Conservation (phyloP, 2,888 invertebrate species). For the Kryphioiulus occultus region DNA sequence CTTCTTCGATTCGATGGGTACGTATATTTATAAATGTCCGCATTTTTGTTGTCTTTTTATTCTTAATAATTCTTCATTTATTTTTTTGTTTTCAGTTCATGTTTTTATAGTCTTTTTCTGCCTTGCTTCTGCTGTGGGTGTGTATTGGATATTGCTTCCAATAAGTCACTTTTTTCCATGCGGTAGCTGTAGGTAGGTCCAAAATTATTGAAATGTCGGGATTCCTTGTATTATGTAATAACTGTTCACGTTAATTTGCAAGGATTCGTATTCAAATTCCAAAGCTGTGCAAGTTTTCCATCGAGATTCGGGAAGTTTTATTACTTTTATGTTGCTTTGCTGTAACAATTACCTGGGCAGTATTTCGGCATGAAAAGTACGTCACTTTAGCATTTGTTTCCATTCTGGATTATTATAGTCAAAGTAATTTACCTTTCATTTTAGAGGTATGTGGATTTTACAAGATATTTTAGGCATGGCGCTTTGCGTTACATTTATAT, state of each 20-base stretch:
- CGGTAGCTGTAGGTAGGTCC: not conserved
- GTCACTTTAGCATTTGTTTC: not conserved
- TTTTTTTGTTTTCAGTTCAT: not conserved
- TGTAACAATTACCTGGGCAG: not conserved
- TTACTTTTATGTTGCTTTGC: not conserved
- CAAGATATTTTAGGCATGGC: slow-evolving; percentile 62
- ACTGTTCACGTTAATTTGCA: not conserved
- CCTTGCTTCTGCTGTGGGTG: not conserved
- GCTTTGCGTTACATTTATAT: slow-evolving; percentile 65
- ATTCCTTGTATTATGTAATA: not conserved
- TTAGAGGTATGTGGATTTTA: slow-evolving; percentile 57
- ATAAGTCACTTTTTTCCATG: not conserved
- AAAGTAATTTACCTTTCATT: not conserved
- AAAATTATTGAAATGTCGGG: not conserved
- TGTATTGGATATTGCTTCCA: not conserved
- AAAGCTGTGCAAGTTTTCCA: not conserved
- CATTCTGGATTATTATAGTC: not conserved
- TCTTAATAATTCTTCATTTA: too few species aligned
- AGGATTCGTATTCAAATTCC: not conserved
- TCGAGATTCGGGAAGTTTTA: not conserved
- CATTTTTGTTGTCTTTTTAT: not conserved
- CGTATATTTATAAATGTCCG: not conserved
- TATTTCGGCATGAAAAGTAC: not conserved
- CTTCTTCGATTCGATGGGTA: slow-evolving; percentile 38
- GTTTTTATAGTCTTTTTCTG: not conserved